phyloP scores from a whole-genome alignment of 2,888 invertebrate genomes.

The Eupithecia subumbrata region DNA sequence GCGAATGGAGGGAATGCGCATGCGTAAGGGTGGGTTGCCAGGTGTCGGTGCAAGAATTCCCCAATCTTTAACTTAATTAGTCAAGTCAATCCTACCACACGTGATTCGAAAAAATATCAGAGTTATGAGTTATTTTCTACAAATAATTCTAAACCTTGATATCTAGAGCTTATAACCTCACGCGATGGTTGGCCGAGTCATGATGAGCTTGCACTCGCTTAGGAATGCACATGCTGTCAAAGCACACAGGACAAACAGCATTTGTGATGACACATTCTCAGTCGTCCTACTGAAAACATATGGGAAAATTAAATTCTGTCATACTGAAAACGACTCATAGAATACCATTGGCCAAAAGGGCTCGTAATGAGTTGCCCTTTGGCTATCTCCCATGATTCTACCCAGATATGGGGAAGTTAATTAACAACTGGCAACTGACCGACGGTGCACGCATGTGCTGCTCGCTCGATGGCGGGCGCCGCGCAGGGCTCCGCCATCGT shows the following conservation, averaged over 20 bases:
- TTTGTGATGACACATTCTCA: background rate
- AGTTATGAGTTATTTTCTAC: background rate
- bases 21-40: constrained; percentile 8
- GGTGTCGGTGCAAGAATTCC: background rate
- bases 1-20: constrained; percentile 26
- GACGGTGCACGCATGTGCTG: constrained; percentile 46
- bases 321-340: background rate
- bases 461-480: constrained; percentile 37
- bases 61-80: background rate
- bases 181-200: too few relatives aligned
- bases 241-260: background rate
- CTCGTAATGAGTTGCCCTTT: background rate
- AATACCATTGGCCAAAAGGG: background rate
- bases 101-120: background rate
- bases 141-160: background rate
- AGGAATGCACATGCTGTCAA: background rate
- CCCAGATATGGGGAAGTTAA: background rate
- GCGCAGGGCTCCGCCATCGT: constrained; percentile 42
- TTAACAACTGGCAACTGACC: background rate
- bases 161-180: background rate
- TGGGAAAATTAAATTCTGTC: background rate
- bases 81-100: background rate
- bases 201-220: background rate
- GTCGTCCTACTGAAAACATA: too few relatives aligned
- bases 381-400: background rate